Conservation (phyloP, 2,888 invertebrate species). For the Gari tellinella region DNA sequence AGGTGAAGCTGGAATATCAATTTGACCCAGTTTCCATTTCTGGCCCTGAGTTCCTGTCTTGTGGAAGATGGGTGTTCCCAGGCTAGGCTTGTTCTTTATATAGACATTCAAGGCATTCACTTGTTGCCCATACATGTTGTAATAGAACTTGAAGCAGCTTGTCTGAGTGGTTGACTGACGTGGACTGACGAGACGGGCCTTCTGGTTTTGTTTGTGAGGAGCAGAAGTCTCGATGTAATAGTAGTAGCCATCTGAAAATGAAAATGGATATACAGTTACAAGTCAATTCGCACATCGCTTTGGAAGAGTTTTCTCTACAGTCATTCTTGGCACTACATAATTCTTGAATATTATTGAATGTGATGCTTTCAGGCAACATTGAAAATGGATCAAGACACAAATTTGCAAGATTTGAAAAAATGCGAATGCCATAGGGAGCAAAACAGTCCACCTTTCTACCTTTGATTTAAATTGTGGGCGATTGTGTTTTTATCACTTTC, state of each 20-base stretch:
- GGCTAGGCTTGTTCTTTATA: constrained; percentile 58
- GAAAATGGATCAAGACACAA: no score
- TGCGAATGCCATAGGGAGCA: no score
- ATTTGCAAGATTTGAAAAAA: no score
- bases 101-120: constrained; percentile 78
- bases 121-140: constrained; percentile 79
- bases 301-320: no score
- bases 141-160: constrained; percentile 77
- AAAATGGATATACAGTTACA: neutral
- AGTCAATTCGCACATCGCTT: no score
- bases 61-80: constrained; percentile 68
- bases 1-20: constrained; percentile 62
- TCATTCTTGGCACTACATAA: no score
- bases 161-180: constrained; percentile 37
- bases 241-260: constrained; percentile 65
- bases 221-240: constrained; percentile 71
- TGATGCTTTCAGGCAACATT: no score
- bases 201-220: constrained; percentile 84
- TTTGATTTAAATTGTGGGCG: no score
- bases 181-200: constrained; percentile 84
- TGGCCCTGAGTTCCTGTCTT: constrained; percentile 70
- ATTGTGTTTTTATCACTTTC: no score
- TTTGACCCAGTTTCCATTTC: constrained; percentile 69
- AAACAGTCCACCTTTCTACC: no score
- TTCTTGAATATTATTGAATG: no score